Percentiles rank a stretch among this genome's conserved stretches.
These are phyloP conservation scores for Chlorops oryzae DNA, from an alignment of 1,140 invertebrate species.

Conservation along the genomic window DNA sequence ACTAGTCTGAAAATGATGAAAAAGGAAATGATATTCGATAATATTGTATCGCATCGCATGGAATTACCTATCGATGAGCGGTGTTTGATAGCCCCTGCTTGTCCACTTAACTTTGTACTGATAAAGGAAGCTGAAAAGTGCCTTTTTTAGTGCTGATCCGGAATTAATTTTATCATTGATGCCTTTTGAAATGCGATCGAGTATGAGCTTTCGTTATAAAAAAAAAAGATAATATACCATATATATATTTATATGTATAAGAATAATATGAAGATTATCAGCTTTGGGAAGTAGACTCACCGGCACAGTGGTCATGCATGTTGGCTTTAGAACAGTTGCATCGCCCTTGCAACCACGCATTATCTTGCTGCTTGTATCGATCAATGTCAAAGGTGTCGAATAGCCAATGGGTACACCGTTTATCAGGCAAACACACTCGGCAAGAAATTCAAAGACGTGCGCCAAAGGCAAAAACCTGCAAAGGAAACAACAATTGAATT, in stretches of 20 bases:
- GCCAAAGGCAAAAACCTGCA: conserved; percentile 82
- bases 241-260: conserved; percentile 5
- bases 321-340: conserved; percentile 82
- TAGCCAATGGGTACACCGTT: conserved; percentile 94
- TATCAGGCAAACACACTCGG: conserved; percentile 66
- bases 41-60: conserved; percentile 4
- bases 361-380: conserved; percentile 93
- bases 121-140: conserved; percentile 86
- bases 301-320: conserved; percentile 91
- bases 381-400: conserved; percentile 89
- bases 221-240: conserved; percentile 14
- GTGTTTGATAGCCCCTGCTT: conserved; percentile 75
- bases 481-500: neutral
- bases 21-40: conserved; percentile 1
- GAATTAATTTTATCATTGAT: conserved; percentile 86
- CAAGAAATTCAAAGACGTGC: conserved; percentile 92
- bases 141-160: conserved; percentile 65
- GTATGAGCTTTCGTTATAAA: conserved; percentile 77
- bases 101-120: conserved; percentile 85
- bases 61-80: conserved; percentile 64
- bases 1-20: conserved; percentile 51
- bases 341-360: conserved; percentile 88
- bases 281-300: conserved; percentile 52
- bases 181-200: conserved; percentile 92
- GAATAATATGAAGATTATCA: neutral